Conservation (phyloP, 2,113 vertebrate species). For the Motacilla alba region DNA sequence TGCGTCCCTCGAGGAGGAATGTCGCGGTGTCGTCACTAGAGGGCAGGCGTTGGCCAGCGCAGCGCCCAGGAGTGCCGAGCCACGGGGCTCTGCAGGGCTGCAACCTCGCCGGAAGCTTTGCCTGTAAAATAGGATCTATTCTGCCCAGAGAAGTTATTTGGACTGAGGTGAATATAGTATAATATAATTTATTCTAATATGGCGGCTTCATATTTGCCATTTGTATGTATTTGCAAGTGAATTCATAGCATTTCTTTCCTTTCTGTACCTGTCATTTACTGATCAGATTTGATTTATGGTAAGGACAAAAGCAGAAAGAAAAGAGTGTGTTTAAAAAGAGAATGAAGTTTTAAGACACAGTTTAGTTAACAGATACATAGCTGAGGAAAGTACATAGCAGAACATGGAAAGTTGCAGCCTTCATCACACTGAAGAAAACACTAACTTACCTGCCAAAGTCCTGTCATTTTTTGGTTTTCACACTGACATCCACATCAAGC, state of each 20-base stretch:
- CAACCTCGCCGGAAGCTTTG: background rate
- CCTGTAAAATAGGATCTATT: background rate
- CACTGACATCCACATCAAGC: background rate
- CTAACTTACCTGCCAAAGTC: background rate
- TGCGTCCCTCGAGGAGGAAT: background rate
- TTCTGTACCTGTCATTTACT: background rate
- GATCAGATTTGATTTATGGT: background rate
- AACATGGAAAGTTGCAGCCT: background rate
- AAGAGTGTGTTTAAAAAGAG: background rate
- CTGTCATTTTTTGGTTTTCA: background rate
- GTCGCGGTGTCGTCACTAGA: conserved; percentile 13
- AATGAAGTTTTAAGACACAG: background rate
- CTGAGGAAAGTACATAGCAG: background rate
- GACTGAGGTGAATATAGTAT: background rate
- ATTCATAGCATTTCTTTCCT: background rate
- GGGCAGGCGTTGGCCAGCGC: conserved; percentile 6
- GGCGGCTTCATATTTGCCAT: background rate
- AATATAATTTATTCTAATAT: background rate
- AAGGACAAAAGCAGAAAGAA: background rate
- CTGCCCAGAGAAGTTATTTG: background rate
- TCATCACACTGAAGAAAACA: background rate
- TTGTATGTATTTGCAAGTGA: background rate
- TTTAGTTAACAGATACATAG: background rate
- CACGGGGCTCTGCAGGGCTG: background rate
- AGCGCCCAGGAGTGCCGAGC: background rate